Conservation (phyloP, 2,113 vertebrate genomes). For the Crotalus helleri region DNA sequence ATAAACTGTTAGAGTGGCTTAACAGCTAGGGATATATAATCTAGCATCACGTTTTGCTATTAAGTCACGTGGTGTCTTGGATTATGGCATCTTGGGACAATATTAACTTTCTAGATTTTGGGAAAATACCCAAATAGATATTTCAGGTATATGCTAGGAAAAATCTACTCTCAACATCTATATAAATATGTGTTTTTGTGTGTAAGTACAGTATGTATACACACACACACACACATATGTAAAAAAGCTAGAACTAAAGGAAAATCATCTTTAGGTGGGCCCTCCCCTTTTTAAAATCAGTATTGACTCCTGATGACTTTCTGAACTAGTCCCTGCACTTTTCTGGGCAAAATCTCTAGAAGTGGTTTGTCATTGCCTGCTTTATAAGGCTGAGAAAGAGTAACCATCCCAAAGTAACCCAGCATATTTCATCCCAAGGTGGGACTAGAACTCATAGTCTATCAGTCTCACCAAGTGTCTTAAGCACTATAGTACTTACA, state of each 20-base stretch:
- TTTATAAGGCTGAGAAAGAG: not conserved
- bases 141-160: not conserved
- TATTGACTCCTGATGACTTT: not conserved
- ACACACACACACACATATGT: not conserved
- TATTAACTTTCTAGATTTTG: not conserved
- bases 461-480: not conserved
- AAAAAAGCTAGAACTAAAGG: not conserved
- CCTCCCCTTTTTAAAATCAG: not conserved
- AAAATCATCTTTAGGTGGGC: not conserved
- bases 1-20: conserved; percentile 30
- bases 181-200: not conserved
- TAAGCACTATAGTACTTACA: not conserved
- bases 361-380: not conserved
- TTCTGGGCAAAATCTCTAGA: not conserved
- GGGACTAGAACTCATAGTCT: not conserved
- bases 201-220: not conserved
- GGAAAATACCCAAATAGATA: not conserved
- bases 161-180: not conserved
- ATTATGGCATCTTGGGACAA: not conserved
- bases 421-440: not conserved
- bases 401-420: not conserved
- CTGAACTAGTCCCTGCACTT: not conserved
- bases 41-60: not conserved
- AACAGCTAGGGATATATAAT: not conserved
- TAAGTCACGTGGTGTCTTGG: not conserved